Evolutionary conservation across 2,888 invertebrate species (phyloP).

Genomic region (Argyresthia goedartella): DNA sequence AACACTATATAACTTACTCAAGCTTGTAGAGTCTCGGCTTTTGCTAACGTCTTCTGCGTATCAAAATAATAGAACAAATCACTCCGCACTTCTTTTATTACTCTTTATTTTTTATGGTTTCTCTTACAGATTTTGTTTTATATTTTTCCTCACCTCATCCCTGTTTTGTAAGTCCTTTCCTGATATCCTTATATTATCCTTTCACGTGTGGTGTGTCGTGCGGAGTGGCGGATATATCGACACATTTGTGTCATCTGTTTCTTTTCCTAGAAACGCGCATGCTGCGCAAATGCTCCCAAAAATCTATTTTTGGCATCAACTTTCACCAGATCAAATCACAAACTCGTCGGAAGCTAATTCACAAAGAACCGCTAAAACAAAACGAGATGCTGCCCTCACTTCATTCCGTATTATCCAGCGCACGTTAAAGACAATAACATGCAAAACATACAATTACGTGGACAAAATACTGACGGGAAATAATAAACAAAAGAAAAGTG

Average conservation of each 20-base stretch:
- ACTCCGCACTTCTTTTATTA: slow-evolving; percentile 22
- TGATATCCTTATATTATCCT: background rate
- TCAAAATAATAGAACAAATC: slow-evolving; percentile 6
- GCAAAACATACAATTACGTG: slow-evolving; percentile 10
- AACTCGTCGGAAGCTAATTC: background rate
- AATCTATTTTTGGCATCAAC: too few relatives aligned
- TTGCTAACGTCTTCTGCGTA: slow-evolving; percentile 9
- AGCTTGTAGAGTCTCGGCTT: background rate
- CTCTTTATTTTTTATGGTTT: background rate
- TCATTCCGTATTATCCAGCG: slow-evolving; percentile 3
- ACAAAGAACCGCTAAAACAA: background rate
- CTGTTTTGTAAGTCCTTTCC: background rate
- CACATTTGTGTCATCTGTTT: background rate
- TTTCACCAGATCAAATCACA: background rate
- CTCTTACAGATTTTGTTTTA: slow-evolving; percentile 3
- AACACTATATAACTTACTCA: background rate
- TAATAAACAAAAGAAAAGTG: slow-evolving; percentile 11
- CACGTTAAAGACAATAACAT: slow-evolving; percentile 6
- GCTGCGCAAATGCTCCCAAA: too few relatives aligned
- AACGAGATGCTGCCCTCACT: background rate
- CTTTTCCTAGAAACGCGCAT: background rate
- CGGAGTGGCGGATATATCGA: slow-evolving; percentile 3
- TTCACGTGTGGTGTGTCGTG: slow-evolving; percentile 4
- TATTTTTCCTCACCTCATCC: background rate
- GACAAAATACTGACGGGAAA: slow-evolving; percentile 5